Conservation (phyloP, 2,888 invertebrate species). For the Pemphredon lugubris region DNA sequence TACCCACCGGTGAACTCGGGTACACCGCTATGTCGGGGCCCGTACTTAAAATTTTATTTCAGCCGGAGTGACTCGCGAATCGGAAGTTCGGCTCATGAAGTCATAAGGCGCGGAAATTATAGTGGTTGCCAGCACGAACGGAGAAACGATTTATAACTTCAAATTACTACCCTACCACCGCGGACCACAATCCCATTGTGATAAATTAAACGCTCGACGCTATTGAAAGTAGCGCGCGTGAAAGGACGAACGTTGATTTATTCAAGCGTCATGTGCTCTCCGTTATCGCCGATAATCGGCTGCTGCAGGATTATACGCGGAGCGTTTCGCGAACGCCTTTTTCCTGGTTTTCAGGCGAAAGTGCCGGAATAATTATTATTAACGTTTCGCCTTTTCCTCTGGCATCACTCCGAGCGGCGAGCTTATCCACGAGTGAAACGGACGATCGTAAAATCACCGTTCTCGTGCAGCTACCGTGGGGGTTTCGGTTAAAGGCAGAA, state of each 20-base stretch:
- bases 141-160: constrained; percentile 52
- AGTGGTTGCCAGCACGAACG: constrained; percentile 7
- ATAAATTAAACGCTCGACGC: constrained; percentile 44
- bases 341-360: constrained; percentile 53
- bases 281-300: constrained; percentile 44
- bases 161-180: constrained; percentile 50
- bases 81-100: constrained; percentile 16
- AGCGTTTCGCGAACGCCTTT: constrained; percentile 33
- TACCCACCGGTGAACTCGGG: constrained; percentile 5
- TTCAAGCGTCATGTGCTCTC: constrained; percentile 31
- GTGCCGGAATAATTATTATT: constrained; percentile 44
- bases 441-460: no score
- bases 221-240: constrained; percentile 24
- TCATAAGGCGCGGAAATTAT: constrained; percentile 34
- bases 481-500: constrained; percentile 16
- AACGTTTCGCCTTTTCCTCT: constrained; percentile 34
- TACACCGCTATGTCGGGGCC: constrained; percentile 8
- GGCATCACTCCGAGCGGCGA: constrained; percentile 14
- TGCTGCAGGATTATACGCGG: constrained; percentile 11
- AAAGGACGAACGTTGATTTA: constrained; percentile 51
- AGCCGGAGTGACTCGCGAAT: constrained; percentile 10
- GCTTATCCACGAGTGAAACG: no score
- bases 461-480: no score
- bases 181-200: constrained; percentile 32
- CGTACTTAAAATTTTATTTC: constrained; percentile 41